Evolutionary conservation across 2,797 vertebrate species (phyloP).

Genomic region (Huso huso): DNA sequence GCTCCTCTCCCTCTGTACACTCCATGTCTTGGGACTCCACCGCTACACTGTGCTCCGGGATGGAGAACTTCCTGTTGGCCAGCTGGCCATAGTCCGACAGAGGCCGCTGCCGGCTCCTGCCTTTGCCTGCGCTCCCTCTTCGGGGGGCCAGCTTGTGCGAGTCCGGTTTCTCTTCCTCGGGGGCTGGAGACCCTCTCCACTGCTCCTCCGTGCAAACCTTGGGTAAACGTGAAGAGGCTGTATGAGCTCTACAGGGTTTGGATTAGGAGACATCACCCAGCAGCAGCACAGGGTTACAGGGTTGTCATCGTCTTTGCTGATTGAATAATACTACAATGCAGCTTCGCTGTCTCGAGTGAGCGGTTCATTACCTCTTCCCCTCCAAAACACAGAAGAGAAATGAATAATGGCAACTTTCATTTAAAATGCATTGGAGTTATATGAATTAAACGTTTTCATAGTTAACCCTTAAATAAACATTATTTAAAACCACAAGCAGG

Average conservation of each 20-base stretch:
- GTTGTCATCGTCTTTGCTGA: no score
- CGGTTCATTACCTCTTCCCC: no score
- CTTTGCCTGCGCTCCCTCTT: slow-evolving; percentile 61
- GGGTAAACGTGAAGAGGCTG: slow-evolving; percentile 57
- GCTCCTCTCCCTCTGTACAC: slow-evolving; percentile 27
- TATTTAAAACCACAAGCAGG: no score
- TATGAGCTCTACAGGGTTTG: slow-evolving; percentile 36
- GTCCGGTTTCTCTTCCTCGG: slow-evolving; percentile 54
- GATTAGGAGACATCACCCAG: not conserved
- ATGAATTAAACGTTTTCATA: no score
- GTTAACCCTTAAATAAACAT: no score
- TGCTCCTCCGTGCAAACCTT: slow-evolving; percentile 60
- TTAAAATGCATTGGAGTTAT: no score
- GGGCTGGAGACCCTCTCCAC: slow-evolving; percentile 44
- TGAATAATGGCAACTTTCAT: no score
- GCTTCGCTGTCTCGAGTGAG: not conserved
- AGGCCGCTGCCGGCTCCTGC: slow-evolving; percentile 69
- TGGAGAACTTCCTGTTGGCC: slow-evolving; percentile 65
- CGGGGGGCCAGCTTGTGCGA: slow-evolving; percentile 43
- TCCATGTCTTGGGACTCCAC: slow-evolving; percentile 39
- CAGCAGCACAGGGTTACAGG: no score
- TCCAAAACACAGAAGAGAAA: not conserved
- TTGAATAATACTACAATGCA: no score
- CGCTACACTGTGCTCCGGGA: slow-evolving; percentile 74
- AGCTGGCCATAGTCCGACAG: slow-evolving; percentile 87